phyloP scores from a whole-genome alignment of 2,797 vertebrate species.

The Macropodus opercularis region DNA sequence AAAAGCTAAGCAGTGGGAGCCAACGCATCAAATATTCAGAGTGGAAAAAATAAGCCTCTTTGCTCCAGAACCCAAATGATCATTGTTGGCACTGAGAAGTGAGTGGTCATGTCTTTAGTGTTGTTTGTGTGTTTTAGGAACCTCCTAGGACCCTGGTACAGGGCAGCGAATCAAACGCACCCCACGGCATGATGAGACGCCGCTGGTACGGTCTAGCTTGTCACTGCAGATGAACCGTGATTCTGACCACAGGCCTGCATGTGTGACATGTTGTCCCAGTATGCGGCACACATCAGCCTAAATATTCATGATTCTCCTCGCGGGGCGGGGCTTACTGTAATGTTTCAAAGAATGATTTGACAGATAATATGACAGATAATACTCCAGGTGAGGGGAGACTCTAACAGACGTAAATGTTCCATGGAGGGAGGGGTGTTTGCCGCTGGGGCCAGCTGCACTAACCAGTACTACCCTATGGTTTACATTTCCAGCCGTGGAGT shows the following conservation, averaged over 20 bases:
- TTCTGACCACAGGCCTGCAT: slow-evolving; percentile 37
- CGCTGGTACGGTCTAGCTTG: slow-evolving; percentile 37
- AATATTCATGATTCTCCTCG: slow-evolving; percentile 3
- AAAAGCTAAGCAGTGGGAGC: not conserved
- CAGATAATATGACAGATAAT: no score
- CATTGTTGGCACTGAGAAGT: not conserved
- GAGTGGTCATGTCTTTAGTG: not conserved
- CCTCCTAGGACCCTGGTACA: no score
- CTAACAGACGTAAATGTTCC: slow-evolving; percentile 47
- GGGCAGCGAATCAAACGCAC: no score
- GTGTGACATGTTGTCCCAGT: slow-evolving; percentile 16
- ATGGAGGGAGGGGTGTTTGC: slow-evolving; percentile 58
- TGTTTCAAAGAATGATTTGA: no score
- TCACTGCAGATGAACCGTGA: slow-evolving; percentile 59
- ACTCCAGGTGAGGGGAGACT: slow-evolving; percentile 15
- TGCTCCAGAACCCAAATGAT: slow-evolving; percentile 11
- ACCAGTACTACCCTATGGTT: slow-evolving; percentile 61
- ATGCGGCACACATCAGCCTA: slow-evolving; percentile 10
- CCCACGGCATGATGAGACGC: no score
- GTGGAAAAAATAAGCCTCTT: slow-evolving; percentile 40
- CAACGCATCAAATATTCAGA: slow-evolving; percentile 21
- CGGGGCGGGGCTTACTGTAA: no score
- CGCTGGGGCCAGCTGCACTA: slow-evolving; percentile 59
- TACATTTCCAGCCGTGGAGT: slow-evolving; percentile 58
- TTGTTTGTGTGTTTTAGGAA: no score